Percentiles rank a stretch among this genome's conserved stretches.
phyloP scores from a whole-genome alignment of 2,888 invertebrate species.

The Diadegma fenestrale region DNA sequence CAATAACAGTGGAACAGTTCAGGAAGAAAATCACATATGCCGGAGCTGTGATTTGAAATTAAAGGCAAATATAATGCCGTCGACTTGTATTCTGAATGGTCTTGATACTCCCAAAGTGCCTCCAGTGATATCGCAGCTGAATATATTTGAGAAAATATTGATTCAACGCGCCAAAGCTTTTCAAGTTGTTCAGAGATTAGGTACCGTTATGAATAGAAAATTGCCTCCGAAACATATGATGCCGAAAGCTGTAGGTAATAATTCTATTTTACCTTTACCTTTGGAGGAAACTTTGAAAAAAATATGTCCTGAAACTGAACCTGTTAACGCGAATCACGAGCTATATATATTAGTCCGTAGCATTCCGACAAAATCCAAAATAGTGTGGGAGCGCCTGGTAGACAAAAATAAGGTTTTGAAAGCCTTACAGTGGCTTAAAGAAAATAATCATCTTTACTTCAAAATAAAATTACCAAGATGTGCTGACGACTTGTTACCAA shows the following conservation, averaged over 20 bases:
- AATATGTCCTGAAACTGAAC: slow-evolving; percentile 72
- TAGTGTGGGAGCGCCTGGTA: slow-evolving; percentile 76
- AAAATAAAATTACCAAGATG: slow-evolving; percentile 72
- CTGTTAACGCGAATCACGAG: slow-evolving; percentile 76
- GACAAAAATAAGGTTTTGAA: slow-evolving; percentile 75
- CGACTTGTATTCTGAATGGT: slow-evolving; percentile 74
- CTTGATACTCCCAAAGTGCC: slow-evolving; percentile 63
- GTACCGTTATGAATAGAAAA: slow-evolving; percentile 76
- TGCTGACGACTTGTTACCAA: slow-evolving; percentile 53
- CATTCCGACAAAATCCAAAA: slow-evolving; percentile 74
- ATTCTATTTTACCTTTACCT: slow-evolving; percentile 71
- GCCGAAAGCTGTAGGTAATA: slow-evolving; percentile 68
- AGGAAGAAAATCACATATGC: slow-evolving; percentile 56
- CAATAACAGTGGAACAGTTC: not conserved
- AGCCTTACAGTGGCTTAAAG: slow-evolving; percentile 74
- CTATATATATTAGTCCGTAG: slow-evolving; percentile 77
- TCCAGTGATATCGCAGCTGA: slow-evolving; percentile 64
- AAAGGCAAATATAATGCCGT: slow-evolving; percentile 70
- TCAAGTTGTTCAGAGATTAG: slow-evolving; percentile 71
- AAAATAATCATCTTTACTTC: slow-evolving; percentile 72
- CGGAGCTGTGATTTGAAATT: slow-evolving; percentile 69
- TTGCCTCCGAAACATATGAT: slow-evolving; percentile 69
- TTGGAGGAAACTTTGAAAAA: slow-evolving; percentile 77
- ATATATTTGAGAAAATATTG: slow-evolving; percentile 71
- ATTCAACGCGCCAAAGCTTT: slow-evolving; percentile 69